Base-by-base conservation (phyloP, 1,140 invertebrate genomes). In the Nasonia longicornis region DNA sequence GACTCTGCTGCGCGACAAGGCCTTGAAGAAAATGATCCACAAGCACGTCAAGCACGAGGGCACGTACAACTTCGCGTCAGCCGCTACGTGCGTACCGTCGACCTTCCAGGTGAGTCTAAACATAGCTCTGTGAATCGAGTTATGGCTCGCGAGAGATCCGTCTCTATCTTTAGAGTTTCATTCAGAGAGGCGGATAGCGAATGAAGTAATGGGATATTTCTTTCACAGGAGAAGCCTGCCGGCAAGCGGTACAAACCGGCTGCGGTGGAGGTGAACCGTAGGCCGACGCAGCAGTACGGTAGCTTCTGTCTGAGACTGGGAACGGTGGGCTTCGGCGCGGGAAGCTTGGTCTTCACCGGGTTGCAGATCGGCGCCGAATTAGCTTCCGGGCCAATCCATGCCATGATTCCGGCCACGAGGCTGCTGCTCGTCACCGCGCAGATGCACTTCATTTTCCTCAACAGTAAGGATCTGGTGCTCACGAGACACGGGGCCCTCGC, bases 251-350 rank as follows among this genome's bases (percentile, higher is more conserved):
- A 42, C 38, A 11, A 42, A 11, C 38, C 38, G 10, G 8, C 38
- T 42, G 38, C 38, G 7, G 38, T 42, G 10, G 10, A 42, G 38
- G 38, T 42, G 4, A 42, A 42, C 10, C 38, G 38, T 58, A 74
- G 91, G 86, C 85, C 91, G 91, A 86, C 92, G 92, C 88, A 94
- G 92, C 86, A 95, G 83, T 94, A 94, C 85, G 94, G 94, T 42
- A 95, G 94, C 89, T 96, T 96, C 90, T 97, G 96, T 92, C 91
- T 97, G 35, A 92, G 95, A 84, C 91, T 96, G 66, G 95, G 95
- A 64, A 95, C 95, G 69, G 95, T 96, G 79, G 94, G 95, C 93
- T 94, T 94, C 87, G 93, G 93, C 42, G 92, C 93, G 79, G 93
- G 93, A 64, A 93, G 92, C 81, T 92, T 94, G 91, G 93, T 94